Conservation (phyloP, 1,140 invertebrate species). For the Papilio polyxenes region DNA sequence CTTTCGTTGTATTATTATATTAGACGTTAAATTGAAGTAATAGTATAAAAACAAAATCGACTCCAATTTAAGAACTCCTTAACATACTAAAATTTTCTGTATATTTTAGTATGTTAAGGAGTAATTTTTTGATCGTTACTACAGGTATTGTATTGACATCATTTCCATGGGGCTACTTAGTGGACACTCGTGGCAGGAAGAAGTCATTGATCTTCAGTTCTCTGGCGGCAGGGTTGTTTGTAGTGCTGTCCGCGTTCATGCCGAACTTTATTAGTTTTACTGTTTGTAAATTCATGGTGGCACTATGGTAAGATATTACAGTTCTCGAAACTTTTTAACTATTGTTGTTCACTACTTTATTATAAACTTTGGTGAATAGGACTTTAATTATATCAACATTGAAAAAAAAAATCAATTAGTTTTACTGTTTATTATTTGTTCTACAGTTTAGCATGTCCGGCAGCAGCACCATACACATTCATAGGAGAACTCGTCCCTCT, state of each 20-base stretch:
- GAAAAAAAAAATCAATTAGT: background rate
- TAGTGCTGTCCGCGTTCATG: conserved; percentile 64
- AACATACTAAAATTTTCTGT: too few species aligned
- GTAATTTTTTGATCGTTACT: conserved; percentile 36
- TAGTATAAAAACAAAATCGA: too few species aligned
- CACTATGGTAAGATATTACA: conserved; percentile 60
- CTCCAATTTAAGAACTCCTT: too few species aligned
- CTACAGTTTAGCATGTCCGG: conserved; percentile 68
- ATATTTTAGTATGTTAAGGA: too few species aligned
- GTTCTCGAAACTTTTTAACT: background rate
- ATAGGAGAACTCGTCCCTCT: conserved; percentile 68
- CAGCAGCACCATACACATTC: conserved; percentile 66
- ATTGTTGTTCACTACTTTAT: background rate
- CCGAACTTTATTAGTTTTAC: conserved; percentile 65
- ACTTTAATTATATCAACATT: background rate
- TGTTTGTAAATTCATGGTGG: conserved; percentile 59
- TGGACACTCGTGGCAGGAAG: conserved; percentile 68
- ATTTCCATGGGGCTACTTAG: conserved; percentile 71
- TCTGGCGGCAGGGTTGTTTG: conserved; percentile 51
- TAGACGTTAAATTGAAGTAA: too few species aligned
- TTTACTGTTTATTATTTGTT: conserved; percentile 3
- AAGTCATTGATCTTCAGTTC: conserved; percentile 57
- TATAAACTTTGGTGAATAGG: background rate
- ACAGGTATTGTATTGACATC: conserved; percentile 69
- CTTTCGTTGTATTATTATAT: too few species aligned